Percentiles rank a stretch among this genome's conserved stretches.
Conservation (phyloP, 2,888 invertebrate genomes). For the Agrilus cyanescens region DNA sequence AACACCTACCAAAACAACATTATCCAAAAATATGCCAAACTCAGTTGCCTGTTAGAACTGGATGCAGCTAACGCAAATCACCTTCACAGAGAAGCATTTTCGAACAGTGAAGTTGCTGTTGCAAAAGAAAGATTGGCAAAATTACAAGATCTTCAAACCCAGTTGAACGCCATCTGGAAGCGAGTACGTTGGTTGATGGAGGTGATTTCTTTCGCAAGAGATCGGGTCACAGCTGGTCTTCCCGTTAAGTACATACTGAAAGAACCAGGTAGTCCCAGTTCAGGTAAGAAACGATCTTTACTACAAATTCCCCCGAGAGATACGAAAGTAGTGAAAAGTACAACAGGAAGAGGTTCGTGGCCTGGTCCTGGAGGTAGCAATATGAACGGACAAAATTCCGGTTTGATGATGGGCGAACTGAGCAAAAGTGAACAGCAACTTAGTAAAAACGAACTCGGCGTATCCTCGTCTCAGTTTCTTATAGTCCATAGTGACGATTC, state of each 20-base stretch:
- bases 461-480: conserved; percentile 42
- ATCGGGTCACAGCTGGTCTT: conserved; percentile 42
- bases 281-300: conserved; percentile 43
- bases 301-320: conserved; percentile 61
- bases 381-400: conserved; percentile 36
- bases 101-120: conserved; percentile 70
- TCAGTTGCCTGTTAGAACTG: conserved; percentile 87
- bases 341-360: conserved; percentile 74
- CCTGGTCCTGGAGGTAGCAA: conserved; percentile 61
- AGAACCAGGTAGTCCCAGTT: conserved; percentile 23
- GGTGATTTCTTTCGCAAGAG: conserved; percentile 86
- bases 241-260: conserved; percentile 37
- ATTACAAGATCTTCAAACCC: conserved; percentile 73
- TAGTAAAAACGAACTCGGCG: conserved; percentile 38
- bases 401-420: conserved; percentile 43
- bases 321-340: conserved; percentile 61
- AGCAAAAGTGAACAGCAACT: conserved; percentile 77
- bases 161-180: conserved; percentile 85
- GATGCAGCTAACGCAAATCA: conserved; percentile 88
- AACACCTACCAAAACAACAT: conserved; percentile 88
- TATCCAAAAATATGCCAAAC: conserved; percentile 79
- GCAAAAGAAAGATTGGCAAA: conserved; percentile 77
- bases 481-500: conserved; percentile 38
- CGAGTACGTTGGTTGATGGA: conserved; percentile 94
- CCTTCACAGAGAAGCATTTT: conserved; percentile 89